These are phyloP conservation scores for Sceloporus undulatus DNA, from an alignment of 2,113 vertebrate species.

Conservation along the genomic window DNA sequence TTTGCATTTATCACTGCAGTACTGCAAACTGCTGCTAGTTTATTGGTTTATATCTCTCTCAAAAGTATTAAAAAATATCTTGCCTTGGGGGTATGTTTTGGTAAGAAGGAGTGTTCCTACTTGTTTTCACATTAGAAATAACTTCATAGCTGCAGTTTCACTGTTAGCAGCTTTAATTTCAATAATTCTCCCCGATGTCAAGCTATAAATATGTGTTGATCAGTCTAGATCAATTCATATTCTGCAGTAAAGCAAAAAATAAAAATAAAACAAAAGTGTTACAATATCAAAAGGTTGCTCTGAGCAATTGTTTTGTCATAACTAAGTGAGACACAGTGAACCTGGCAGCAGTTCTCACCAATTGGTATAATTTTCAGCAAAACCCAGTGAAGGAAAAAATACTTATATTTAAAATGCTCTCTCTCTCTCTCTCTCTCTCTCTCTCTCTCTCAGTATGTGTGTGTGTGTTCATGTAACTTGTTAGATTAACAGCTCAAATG, in stretches of 20 bases:
- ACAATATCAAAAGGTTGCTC: not conserved
- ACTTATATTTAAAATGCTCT: not conserved
- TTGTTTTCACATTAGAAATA: not conserved
- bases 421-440: too few relatives aligned
- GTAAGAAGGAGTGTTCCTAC: not conserved
- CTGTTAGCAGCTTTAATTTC: not conserved
- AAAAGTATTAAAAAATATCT: not conserved
- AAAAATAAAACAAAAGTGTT: constrained; percentile 20
- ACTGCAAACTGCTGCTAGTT: not conserved
- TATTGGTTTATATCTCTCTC: not conserved
- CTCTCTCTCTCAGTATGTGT: not conserved
- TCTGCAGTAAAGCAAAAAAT: constrained; percentile 10
- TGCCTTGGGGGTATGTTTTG: not conserved
- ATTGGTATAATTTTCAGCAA: not conserved
- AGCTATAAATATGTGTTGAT: constrained; percentile 7
- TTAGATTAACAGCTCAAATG: constrained; percentile 51
- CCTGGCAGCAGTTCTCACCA: not conserved
- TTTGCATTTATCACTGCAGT: not conserved
- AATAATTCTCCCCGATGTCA: not conserved
- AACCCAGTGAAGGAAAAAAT: constrained; percentile 26
- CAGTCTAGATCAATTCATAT: not conserved
- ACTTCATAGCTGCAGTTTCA: not conserved
- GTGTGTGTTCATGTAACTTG: constrained; percentile 6
- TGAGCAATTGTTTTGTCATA: not conserved
- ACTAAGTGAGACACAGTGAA: constrained; percentile 25